Conservation (phyloP, 92 coral and sea anemone species). For the Desmophyllum pertusum region DNA sequence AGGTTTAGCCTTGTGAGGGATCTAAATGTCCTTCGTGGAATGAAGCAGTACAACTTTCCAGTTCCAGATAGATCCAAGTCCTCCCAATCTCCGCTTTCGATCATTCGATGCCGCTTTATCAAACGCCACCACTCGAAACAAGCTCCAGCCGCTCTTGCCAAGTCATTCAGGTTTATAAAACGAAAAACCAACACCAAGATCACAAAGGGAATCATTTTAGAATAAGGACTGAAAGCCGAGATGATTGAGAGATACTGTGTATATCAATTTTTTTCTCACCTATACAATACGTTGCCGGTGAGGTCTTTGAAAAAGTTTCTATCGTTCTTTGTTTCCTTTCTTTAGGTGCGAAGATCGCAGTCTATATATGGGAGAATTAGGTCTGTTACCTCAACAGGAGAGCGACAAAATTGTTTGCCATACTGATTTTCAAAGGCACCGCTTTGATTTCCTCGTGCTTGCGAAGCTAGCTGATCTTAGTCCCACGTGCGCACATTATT, state of each 20-base stretch:
- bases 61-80: conserved; percentile 25
- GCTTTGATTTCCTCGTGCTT: background rate
- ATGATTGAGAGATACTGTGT: too few relatives aligned
- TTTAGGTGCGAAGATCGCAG: background rate
- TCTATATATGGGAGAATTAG: too few relatives aligned
- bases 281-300: background rate
- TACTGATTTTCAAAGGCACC: background rate
- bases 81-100: conserved; percentile 1
- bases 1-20: background rate
- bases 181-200: conserved; percentile 27
- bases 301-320: conserved; percentile 19
- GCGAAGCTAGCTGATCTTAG: background rate
- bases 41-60: background rate
- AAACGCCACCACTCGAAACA: conserved; percentile 41
- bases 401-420: background rate
- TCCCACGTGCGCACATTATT: background rate
- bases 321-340: conserved; percentile 21
- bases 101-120: background rate
- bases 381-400: background rate
- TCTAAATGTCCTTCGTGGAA: background rate
- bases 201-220: conserved; percentile 9
- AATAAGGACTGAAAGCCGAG: too few relatives aligned
- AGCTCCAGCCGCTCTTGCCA: conserved; percentile 13
- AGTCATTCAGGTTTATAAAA: conserved; percentile 31
- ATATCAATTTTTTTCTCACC: background rate